These are phyloP conservation scores for Oryzias curvinotus DNA, from an alignment of 2,113 vertebrate species.

Conservation along the genomic window DNA sequence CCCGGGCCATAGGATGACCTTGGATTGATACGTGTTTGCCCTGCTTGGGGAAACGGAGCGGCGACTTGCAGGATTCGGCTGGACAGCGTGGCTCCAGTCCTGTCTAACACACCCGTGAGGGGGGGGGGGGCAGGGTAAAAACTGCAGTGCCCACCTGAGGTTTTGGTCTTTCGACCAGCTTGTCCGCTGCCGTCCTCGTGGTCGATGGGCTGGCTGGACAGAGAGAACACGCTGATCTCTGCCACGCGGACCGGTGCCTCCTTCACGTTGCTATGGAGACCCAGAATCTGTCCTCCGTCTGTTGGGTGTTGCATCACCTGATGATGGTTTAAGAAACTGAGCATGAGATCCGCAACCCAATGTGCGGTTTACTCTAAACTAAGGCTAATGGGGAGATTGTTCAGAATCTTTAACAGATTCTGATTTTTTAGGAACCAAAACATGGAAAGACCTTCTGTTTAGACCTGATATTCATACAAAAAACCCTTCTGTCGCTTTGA, in stretches of 20 bases:
- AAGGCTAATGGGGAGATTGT: too few relatives aligned
- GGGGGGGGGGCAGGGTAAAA: background rate
- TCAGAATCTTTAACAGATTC: too few relatives aligned
- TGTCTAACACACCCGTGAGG: slow-evolving; percentile 18
- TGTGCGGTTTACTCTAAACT: background rate
- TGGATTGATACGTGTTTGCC: slow-evolving; percentile 53
- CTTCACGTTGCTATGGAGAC: slow-evolving; percentile 82
- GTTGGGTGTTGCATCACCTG: slow-evolving; percentile 83
- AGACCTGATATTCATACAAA: background rate
- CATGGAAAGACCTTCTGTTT: background rate
- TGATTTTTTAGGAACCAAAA: background rate
- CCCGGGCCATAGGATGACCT: slow-evolving; percentile 32
- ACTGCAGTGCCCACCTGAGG: slow-evolving; percentile 68
- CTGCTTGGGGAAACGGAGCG: slow-evolving; percentile 51
- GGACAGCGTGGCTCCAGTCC: slow-evolving; percentile 1
- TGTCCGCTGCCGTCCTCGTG: slow-evolving; percentile 76
- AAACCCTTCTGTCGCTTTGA: slow-evolving; percentile 19
- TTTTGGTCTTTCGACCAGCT: slow-evolving; percentile 74
- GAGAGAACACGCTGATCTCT: slow-evolving; percentile 81
- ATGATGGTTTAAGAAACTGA: slow-evolving; percentile 16
- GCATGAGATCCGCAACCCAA: slow-evolving; percentile 8
- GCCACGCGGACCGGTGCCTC: slow-evolving; percentile 77
- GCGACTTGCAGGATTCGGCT: slow-evolving; percentile 35
- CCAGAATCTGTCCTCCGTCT: slow-evolving; percentile 78
- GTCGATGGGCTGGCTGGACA: slow-evolving; percentile 83